Conservation (phyloP, 1,140 invertebrate genomes). For the Cotesia typhae region DNA sequence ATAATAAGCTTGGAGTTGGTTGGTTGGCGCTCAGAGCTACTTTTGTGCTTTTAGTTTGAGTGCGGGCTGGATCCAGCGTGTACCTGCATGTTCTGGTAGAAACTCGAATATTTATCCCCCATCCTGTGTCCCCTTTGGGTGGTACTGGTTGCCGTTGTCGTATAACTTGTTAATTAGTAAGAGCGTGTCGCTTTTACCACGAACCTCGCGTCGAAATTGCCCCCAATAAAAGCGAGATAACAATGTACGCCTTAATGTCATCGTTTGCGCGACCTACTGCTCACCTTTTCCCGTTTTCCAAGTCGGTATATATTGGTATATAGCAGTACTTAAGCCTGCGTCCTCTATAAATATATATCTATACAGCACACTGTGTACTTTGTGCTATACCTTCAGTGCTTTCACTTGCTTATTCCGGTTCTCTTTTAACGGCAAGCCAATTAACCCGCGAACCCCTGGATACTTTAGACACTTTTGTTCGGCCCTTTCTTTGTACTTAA, state of each 20-base stretch:
- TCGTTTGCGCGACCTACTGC: constrained; percentile 1
- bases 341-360: no score
- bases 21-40: no score
- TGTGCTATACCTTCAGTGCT: not conserved
- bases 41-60: no score
- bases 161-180: constrained; percentile 13
- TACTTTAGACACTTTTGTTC: constrained; percentile 6
- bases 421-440: constrained; percentile 3
- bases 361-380: not conserved
- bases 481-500: not conserved
- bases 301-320: no score
- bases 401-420: not conserved
- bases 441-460: not conserved
- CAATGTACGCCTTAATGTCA: constrained; percentile 6
- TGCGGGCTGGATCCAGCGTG: no score
- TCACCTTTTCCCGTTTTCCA: not conserved
- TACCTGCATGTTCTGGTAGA: no score
- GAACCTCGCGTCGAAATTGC: not conserved
- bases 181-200: constrained; percentile 14
- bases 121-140: not conserved
- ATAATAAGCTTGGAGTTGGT: no score
- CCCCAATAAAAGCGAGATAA: constrained; percentile 10
- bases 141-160: not conserved
- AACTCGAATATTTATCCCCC: not conserved
- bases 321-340: no score